phyloP scores from a whole-genome alignment of 2,888 invertebrate species.

The Tipula unca region DNA sequence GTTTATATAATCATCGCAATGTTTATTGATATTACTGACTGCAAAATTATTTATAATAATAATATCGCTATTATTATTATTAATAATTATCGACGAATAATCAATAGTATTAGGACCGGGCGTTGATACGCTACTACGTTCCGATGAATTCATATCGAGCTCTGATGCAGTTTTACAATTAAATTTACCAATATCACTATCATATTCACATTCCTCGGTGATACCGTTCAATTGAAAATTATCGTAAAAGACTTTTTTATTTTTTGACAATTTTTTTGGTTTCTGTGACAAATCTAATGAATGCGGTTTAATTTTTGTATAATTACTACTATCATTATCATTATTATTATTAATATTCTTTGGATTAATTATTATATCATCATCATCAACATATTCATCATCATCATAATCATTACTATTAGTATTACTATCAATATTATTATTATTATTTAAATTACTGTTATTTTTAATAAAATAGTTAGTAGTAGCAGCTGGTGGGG shows the following conservation, averaged over 20 bases:
- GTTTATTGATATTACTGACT: not conserved
- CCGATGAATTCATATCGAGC: slow-evolving; percentile 20
- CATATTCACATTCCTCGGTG: slow-evolving; percentile 26
- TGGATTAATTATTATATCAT: slow-evolving; percentile 14
- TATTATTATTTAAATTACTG: slow-evolving; percentile 24
- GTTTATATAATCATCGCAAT: slow-evolving; percentile 22
- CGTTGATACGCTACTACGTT: slow-evolving; percentile 21
- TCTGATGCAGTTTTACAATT: slow-evolving; percentile 22
- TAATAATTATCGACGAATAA: not conserved
- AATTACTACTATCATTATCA: slow-evolving; percentile 8
- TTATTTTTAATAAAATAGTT: not conserved
- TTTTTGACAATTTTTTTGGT: slow-evolving; percentile 22
- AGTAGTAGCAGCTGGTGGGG: slow-evolving; percentile 19
- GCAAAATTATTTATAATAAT: slow-evolving; percentile 15
- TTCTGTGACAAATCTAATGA: slow-evolving; percentile 23
- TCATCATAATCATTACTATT: slow-evolving; percentile 30
- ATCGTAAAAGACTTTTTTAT: not conserved
- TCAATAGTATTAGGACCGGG: slow-evolving; percentile 8
- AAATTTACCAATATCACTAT: slow-evolving; percentile 26
- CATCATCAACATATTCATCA: slow-evolving; percentile 29
- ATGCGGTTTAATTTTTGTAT: slow-evolving; percentile 19
- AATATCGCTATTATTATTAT: not conserved
- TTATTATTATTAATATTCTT: slow-evolving; percentile 16
- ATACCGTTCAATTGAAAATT: slow-evolving; percentile 23
- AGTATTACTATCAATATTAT: slow-evolving; percentile 27